Base-by-base conservation (phyloP, 1,140 invertebrate species). In the Drosophila bipectinata region DNA sequence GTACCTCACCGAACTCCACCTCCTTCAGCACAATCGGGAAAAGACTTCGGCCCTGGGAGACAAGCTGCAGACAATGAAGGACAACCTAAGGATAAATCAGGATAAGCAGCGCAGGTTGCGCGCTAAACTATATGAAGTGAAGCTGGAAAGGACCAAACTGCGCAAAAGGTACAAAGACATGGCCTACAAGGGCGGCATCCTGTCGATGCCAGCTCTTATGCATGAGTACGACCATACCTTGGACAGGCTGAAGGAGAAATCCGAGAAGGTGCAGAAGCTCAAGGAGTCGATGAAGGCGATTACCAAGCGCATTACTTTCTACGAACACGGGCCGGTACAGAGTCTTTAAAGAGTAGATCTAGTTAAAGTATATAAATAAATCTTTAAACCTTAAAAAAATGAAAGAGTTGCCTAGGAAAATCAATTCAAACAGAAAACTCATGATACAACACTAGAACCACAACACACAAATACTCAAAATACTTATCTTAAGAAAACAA, bases 151-250 rank as follows among this genome's bases (percentile, higher is more conserved):
- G 0, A 61, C 37, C 0, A 26, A 6, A 3, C 12, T 79, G 0
- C 74, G 75, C 0, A 69, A 88, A 14, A 30, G 14, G 28, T 45
- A 58, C 8, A 47, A 32, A 7, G 83, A 87, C 14, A 26, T 88
- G 1, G 45, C 48, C 4, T 64, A 30, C 6, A 58, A 79, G 21
- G 76, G 87, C 10, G 91, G 91, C 7, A 76, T 92, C 5, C 51
- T 91, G 2, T 45, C 78, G 2, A 87, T 87, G 63, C 91, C 89
- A 0, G 32, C 63, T 0, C 59, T 92, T 10, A 73, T 92, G 76
- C 47, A 55, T 8, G 91, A 92, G 34, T 92, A 66, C 39, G 91
- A 92, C 55, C 4, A 24, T 0, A 92, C 91, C 0, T 21, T 77
- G 4, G 15, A 59, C 0, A 53, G 30, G 8, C 4, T 88, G 1